These are phyloP conservation scores for Scaptomyza pallida DNA, from an alignment of 1,140 invertebrate species.

Conservation along the genomic window DNA sequence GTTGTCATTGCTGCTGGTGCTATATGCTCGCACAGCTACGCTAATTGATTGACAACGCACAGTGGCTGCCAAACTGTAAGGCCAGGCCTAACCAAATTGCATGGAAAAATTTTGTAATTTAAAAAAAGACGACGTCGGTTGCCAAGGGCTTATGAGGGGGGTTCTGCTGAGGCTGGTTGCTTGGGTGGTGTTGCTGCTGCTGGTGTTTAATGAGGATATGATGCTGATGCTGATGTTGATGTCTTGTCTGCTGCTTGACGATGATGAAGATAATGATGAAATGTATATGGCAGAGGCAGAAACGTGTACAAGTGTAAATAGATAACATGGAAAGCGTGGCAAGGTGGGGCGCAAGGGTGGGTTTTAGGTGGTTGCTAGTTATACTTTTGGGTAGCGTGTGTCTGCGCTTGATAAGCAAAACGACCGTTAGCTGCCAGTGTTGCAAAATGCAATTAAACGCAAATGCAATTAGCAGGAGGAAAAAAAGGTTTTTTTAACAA, in stretches of 20 bases:
- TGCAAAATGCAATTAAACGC: conserved; percentile 72
- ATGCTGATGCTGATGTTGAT: conserved; percentile 4
- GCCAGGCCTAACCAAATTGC: conserved; percentile 53
- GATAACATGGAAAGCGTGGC: conserved; percentile 49
- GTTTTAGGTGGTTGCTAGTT: conserved; percentile 7
- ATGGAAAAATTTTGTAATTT: conserved; percentile 67
- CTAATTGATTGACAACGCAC: conserved; percentile 64
- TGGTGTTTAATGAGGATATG: conserved; percentile 36
- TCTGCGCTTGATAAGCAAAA: conserved; percentile 32
- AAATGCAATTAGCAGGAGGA: conserved; percentile 11
- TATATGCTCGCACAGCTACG: conserved; percentile 45
- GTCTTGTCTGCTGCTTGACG: conserved; percentile 26
- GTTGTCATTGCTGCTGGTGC: conserved; percentile 23
- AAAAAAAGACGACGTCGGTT: conserved; percentile 40
- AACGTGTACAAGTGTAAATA: conserved; percentile 82
- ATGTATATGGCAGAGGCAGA: conserved; percentile 69
- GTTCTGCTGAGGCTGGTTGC: not conserved
- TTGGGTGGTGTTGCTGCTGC: conserved; percentile 6
- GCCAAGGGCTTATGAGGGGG: not conserved
- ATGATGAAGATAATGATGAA: conserved; percentile 49
- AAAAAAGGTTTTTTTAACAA: conserved; percentile 57
- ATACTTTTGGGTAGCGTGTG: not conserved
- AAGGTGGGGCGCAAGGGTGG: conserved; percentile 18
- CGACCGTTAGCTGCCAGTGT: conserved; percentile 47
- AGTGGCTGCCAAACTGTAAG: conserved; percentile 66